Evolutionary conservation across 2,113 vertebrate species (phyloP), one percentile per base, ranked within the genome.

Genomic region (Oncorhynchus keta): DNA sequence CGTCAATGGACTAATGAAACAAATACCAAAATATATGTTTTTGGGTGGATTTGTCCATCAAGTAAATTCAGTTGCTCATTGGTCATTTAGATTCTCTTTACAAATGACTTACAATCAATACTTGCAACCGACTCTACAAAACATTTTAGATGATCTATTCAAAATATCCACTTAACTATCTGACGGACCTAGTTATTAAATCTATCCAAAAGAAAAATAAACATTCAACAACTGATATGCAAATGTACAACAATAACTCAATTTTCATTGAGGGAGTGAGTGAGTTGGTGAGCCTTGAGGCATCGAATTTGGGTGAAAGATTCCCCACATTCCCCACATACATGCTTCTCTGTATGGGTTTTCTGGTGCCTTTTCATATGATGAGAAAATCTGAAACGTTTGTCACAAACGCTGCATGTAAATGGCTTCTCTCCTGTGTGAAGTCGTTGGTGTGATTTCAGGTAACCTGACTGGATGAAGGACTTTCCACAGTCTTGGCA

Each of bases 391-490:
- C 59, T 62, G 59, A 62, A 62, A 62, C 59, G n/a, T 62, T 62
- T 62, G n/a, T n/a, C 59, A 22, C 59, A 62, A 22, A 62, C 5
- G n/a, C 16, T 62, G 8, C 59, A 62, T n/a, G n/a, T 2, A 22
- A 62, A 62, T 16, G 59, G 59, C 79, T 91, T 91, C 82, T 92
- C 91, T 6, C 90, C 91, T 0, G 91, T 92, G 88, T 92, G 91
- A 78, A 92, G 91, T 76, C 91, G 91, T 90, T 88, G 89, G 89
- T 92, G 91, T 1, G 90, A 89, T 79, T 91, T 92, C 57, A 92
- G 67, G 39, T 91, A 92, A 2, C 91, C 91, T 0, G 91, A 92
- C 87, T 92, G 91, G 48, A 92, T 92, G 86, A 92, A 92, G 74
- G 89, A 89, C 16, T 92, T 92, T 11, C 87, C 83, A 26, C 91